Base-by-base conservation (phyloP, 2,797 vertebrate genomes). In the Clarias fuscus region DNA sequence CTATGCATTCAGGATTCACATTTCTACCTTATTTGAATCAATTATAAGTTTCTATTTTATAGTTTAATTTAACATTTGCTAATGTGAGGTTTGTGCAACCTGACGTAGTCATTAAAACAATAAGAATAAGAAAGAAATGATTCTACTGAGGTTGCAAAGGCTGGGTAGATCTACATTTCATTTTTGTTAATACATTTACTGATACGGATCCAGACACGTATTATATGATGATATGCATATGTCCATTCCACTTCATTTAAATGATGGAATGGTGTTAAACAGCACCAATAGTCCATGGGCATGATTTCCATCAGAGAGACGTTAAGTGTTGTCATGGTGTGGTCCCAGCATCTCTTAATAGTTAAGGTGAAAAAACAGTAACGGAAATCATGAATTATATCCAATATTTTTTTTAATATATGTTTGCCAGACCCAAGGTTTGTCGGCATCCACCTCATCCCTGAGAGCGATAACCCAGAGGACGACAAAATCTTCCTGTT, bases 401-500 rank as follows among this genome's bases (percentile, higher is more conserved):
- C 88, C 92, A 92, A 7, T 53, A 67, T 30, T 81, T 37, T n/a
- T 65, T 48, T 71, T 24, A 30, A 53, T 85, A 10, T 65, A 30
- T 64, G 15, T 82, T 80, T 79, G 72, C 37, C 78, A 99, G 98
- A 99, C 93, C 98, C 98, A 62, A 96, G 96, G 85, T 99, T 99
- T 92, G 92, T 99, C 84, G 95, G 97, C 82, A 97, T 97, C 80
- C 96, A 99, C 91, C 94, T 96, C 89, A 97, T 99, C 91, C 97
- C 98, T 24, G 98, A 99, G 92, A 99, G 97, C 0, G 98, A 99
- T 94, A 99, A 99, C 90, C 97, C 97, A 77, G 98, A 99, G 91
- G 98, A 99, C 78, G 97, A 99, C 91, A 99, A 99, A 95, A 96
- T 99, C 86, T 99, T 99, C 93, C 95, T 99, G 92, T 98, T 99